Conservation (phyloP, 2,888 invertebrate species). For the Helleia helle region DNA sequence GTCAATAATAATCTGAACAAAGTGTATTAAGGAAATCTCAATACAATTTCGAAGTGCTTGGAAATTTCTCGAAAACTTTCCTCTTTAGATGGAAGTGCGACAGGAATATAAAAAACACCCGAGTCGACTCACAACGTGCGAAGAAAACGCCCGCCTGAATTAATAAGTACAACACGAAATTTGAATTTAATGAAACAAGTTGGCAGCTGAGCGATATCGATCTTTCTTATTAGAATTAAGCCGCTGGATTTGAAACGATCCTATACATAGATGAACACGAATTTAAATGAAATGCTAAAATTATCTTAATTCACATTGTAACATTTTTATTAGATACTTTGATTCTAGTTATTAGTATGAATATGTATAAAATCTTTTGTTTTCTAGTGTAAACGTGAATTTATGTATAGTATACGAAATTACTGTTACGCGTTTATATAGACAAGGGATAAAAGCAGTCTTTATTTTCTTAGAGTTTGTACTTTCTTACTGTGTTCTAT, state of each 20-base stretch:
- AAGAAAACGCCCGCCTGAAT: conserved; percentile 59
- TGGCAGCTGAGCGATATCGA: conserved; percentile 68
- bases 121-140: conserved; percentile 43
- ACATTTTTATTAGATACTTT: no score
- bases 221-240: conserved; percentile 47
- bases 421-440: no score
- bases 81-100: conserved; percentile 31
- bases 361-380: no score
- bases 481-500: no score
- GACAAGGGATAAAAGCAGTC: no score
- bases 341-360: no score
- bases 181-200: conserved; percentile 76
- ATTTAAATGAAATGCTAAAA: conserved; percentile 20
- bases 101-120: conserved; percentile 57
- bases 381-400: no score
- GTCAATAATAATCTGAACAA: conserved; percentile 7
- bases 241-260: conserved; percentile 25
- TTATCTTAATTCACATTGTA: not conserved
- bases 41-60: conserved; percentile 25
- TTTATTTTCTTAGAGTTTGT: no score
- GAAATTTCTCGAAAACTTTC: conserved; percentile 29
- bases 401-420: no score
- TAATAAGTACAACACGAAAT: conserved; percentile 75
- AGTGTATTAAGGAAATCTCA: conserved; percentile 13
- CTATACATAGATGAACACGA: conserved; percentile 20